phyloP scores from a whole-genome alignment of 2,888 invertebrate species.

The Seira musarum region DNA sequence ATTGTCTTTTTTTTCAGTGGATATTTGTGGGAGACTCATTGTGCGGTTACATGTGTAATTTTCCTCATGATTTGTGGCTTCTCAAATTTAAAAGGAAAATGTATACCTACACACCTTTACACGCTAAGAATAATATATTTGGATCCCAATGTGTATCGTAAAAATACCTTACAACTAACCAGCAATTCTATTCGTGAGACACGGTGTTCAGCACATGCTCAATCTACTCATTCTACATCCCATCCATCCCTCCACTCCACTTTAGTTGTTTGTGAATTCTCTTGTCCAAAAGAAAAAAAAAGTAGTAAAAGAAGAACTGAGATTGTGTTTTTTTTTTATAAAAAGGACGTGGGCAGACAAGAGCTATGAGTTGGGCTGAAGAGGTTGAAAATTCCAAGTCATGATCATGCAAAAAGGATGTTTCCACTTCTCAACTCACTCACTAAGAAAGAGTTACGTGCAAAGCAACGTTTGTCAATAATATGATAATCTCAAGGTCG shows the following conservation, averaged over 20 bases:
- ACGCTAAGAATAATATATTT: neutral
- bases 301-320: neutral
- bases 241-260: neutral
- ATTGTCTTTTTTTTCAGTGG: constrained; percentile 13
- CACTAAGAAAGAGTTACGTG: constrained; percentile 1
- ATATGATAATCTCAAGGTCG: constrained; percentile 63
- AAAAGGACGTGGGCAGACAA: neutral
- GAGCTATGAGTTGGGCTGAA: neutral
- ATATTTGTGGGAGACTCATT: neutral
- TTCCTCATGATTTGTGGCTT: constrained; percentile 54
- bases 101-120: constrained; percentile 8
- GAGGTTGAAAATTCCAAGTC: constrained; percentile 12
- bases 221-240: neutral
- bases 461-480: constrained; percentile 42
- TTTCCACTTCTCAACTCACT: constrained; percentile 4
- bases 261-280: neutral
- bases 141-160: too few relatives aligned
- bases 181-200: neutral
- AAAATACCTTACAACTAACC: too few relatives aligned
- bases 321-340: neutral
- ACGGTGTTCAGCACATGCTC: neutral
- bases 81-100: constrained; percentile 43
- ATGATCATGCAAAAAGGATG: neutral
- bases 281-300: neutral
- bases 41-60: constrained; percentile 46